Conservation (phyloP, 2,888 invertebrate species). For the Caradrina clavipalpis region DNA sequence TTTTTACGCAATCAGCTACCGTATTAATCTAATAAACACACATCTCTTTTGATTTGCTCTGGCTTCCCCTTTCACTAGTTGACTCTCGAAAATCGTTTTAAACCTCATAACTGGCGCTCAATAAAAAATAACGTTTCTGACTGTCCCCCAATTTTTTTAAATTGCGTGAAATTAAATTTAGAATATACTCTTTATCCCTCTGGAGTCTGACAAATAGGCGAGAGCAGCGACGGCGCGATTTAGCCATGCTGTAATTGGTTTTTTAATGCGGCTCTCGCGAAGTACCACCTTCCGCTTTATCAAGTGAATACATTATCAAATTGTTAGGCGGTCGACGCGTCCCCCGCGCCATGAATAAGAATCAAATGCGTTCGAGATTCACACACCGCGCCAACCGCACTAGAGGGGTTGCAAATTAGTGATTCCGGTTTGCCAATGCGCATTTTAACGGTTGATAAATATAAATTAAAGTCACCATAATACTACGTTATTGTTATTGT, state of each 20-base stretch:
- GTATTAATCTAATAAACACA: conserved; percentile 49
- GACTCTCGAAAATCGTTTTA: conserved; percentile 76
- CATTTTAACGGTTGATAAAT: conserved; percentile 87
- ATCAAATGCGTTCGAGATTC: conserved; percentile 86
- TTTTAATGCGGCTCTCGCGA: conserved; percentile 89
- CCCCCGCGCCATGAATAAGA: conserved; percentile 88
- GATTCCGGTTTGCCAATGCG: conserved; percentile 77
- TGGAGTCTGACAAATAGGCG: conserved; percentile 90
- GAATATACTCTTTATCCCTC: conserved; percentile 89
- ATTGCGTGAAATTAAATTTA: conserved; percentile 91
- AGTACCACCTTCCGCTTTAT: conserved; percentile 90
- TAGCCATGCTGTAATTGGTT: conserved; percentile 90
- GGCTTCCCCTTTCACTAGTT: conserved; percentile 49
- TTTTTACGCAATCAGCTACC: neutral
- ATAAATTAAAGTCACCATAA: conserved; percentile 79
- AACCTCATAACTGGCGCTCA: conserved; percentile 80
- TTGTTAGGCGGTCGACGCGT: conserved; percentile 85
- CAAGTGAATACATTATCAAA: conserved; percentile 91
- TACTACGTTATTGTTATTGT: conserved; percentile 75
- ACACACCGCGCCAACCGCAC: conserved; percentile 75
- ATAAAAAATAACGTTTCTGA: conserved; percentile 84
- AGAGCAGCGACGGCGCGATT: conserved; percentile 84
- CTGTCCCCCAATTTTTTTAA: conserved; percentile 87
- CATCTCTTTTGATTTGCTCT: conserved; percentile 48
- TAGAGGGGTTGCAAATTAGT: conserved; percentile 86